Conservation (phyloP, 2,797 vertebrate genomes). For the Ptychadena robeensis region DNA sequence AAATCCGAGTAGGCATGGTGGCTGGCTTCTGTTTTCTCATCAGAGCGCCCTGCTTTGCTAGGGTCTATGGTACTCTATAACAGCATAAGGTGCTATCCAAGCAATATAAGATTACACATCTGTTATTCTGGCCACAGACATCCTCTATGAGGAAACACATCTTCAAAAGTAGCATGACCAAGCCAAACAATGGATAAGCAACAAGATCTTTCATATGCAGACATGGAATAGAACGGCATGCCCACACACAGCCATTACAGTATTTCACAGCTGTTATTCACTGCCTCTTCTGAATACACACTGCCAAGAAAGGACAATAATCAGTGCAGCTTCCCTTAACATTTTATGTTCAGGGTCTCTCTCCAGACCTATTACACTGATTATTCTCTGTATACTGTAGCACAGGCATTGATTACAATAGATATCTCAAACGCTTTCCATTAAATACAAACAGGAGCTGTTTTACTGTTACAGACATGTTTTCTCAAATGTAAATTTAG, state of each 20-base stretch:
- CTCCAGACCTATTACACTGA: neutral
- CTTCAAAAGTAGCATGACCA: neutral
- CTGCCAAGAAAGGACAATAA: constrained; percentile 36
- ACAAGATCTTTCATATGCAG: constrained; percentile 14
- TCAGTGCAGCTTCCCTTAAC: constrained; percentile 5
- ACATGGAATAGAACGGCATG: constrained; percentile 25
- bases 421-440: neutral
- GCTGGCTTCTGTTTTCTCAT: too few relatives aligned
- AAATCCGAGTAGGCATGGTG: too few relatives aligned
- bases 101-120: neutral
- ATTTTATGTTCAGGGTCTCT: neutral
- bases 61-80: neutral
- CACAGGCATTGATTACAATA: neutral
- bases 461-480: neutral
- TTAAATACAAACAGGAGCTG: neutral
- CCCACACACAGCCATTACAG: constrained; percentile 45
- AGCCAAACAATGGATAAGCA: constrained; percentile 11
- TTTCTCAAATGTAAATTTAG: neutral
- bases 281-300: constrained; percentile 23
- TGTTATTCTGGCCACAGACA: neutral
- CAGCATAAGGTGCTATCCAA: neutral
- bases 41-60: too few relatives aligned
- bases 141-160: neutral
- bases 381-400: neutral
- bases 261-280: constrained; percentile 42